Conservation (phyloP, 1,140 invertebrate species). For the Metopolophium dirhodum region DNA sequence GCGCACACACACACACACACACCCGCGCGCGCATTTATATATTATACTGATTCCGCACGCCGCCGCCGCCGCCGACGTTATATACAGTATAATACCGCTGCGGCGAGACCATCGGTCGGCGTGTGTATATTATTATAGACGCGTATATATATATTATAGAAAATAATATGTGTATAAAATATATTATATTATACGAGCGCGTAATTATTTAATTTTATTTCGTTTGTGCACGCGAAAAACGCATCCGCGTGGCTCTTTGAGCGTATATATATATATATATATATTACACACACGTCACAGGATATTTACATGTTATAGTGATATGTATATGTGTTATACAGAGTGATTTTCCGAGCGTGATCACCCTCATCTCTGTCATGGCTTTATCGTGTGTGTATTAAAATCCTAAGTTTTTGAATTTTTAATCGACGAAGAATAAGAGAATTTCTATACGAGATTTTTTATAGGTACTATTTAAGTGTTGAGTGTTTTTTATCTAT, state of each 20-base stretch:
- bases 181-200: not conserved
- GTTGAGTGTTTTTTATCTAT: no score
- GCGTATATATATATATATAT: not conserved
- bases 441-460: no score
- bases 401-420: no score
- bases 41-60: slow-evolving; percentile 5
- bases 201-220: slow-evolving; percentile 12
- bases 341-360: not conserved
- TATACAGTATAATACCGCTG: not conserved
- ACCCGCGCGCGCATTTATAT: not conserved
- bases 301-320: not conserved
- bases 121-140: slow-evolving; percentile 10
- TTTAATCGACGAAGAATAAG: no score
- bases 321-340: not conserved
- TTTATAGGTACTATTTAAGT: no score
- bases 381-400: no score
- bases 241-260: not conserved
- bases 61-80: not conserved
- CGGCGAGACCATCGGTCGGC: not conserved
- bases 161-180: not conserved
- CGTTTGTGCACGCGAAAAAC: slow-evolving; percentile 36
- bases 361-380: not conserved
- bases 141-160: not conserved
- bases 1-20: not conserved
- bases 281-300: no score